Evolutionary conservation across 2,888 invertebrate genomes (phyloP).

Genomic region (Drosophila peninsularis): DNA sequence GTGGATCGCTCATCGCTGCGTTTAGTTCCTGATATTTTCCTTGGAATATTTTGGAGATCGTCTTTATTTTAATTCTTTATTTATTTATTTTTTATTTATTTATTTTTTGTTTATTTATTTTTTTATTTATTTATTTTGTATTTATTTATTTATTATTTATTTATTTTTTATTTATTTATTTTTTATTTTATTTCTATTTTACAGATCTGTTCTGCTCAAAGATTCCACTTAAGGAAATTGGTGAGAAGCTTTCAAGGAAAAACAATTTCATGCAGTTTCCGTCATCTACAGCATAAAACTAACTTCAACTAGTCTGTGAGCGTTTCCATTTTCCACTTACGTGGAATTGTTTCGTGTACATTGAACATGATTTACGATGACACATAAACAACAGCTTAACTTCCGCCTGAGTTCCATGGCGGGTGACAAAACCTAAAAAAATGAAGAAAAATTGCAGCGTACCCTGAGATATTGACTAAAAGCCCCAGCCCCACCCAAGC

Average conservation of each 20-base stretch:
- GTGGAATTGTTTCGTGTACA: slow-evolving; percentile 77
- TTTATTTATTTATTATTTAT: too few species aligned
- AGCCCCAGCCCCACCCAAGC: slow-evolving; percentile 35
- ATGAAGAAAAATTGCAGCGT: slow-evolving; percentile 75
- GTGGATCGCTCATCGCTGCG: too few species aligned
- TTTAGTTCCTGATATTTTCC: too few species aligned
- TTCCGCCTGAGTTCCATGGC: slow-evolving; percentile 68
- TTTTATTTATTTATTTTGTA: too few species aligned
- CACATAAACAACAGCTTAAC: slow-evolving; percentile 81
- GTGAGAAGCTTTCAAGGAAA: neutral
- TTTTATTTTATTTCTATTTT: too few species aligned
- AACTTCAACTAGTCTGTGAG: slow-evolving; percentile 10
- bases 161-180: too few species aligned
- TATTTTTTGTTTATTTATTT: too few species aligned
- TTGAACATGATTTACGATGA: slow-evolving; percentile 80
- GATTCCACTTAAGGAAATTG: neutral
- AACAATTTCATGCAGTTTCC: neutral
- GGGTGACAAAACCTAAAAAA: slow-evolving; percentile 46
- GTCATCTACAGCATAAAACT: slow-evolving; percentile 10
- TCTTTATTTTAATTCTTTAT: too few species aligned
- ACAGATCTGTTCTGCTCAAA: too few species aligned
- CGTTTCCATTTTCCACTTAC: slow-evolving; percentile 73
- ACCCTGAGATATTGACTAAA: slow-evolving; percentile 77
- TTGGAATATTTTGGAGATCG: neutral
- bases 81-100: too few species aligned